Evolutionary conservation across 1,140 invertebrate species (phyloP), one percentile per base, ranked within the genome.

Genomic region (Cryptotermes secundus): DNA sequence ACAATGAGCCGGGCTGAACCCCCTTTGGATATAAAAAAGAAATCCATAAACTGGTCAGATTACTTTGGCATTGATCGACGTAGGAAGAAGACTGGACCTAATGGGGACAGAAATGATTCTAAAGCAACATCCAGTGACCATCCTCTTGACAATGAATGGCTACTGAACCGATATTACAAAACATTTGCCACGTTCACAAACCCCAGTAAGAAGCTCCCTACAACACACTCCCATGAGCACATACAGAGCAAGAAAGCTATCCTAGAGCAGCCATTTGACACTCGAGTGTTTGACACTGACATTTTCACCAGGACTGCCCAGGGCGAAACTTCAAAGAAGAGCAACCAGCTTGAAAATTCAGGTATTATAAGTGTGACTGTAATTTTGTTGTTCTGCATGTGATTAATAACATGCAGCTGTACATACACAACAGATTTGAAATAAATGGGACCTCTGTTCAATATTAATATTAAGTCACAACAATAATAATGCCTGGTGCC

Each of bases 51-150:
- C 86, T 97, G 95, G 96, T 95, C 95, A 0, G 92, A 96, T 82
- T 96, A 96, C 86, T 96, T 96, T 87, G 96, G 96, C 0, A 92
- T 96, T 81, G 95, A 97, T 88, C 92, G 94, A 83, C 94, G 95
- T 85, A 93, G 92, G 89, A 94, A 93, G 87, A 95, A 95, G 84
- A 85, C 89, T 90, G 81, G 89, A 90, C 81, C 89, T 91, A 80
- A 85, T 79, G 85, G 84, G 53, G 84, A 86, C 49, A n/a, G 9
- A 31, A 72, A 72, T 9, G 26, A 72, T n/a, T 72, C 59, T 4
- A 3, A 22, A 9, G 38, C 38, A 49, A 72, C n/a, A 26, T 83
- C 83, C 4, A 83, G 85, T 19, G 83, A 85, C 89, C 87, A 87
- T 72, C 83, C 85, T 22, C 79, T 85, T 10, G 87, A 93, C 72